Percentiles rank a stretch among this genome's conserved stretches.
Evolutionary conservation across 2,888 invertebrate species (phyloP).

Genomic region (Esperia sulphurella): DNA sequence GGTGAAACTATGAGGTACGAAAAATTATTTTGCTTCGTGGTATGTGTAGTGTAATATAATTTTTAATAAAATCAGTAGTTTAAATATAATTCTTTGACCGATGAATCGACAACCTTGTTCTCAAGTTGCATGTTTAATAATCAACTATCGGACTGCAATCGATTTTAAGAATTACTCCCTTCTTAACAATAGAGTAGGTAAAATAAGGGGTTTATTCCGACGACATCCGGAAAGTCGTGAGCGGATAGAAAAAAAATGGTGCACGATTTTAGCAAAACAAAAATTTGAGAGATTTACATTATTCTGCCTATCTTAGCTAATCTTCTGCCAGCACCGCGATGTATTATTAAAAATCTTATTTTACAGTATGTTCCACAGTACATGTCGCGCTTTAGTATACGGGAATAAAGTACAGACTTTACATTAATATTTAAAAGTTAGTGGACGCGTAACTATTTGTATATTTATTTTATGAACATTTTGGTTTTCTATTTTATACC

Average conservation of each 20-base stretch:
- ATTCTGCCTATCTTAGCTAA: not conserved
- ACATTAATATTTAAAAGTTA: too few species aligned
- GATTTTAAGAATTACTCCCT: slow-evolving; percentile 11
- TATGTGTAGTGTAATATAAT: too few species aligned
- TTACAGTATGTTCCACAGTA: not conserved
- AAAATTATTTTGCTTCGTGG: too few species aligned
- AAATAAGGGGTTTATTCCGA: slow-evolving; percentile 6
- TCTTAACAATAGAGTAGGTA: slow-evolving; percentile 1
- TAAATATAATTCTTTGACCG: not conserved
- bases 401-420: not conserved
- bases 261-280: too few species aligned
- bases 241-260: not conserved
- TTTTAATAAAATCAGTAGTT: too few species aligned
- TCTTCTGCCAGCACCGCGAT: not conserved
- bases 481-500: too few species aligned
- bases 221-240: not conserved
- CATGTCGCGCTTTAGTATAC: not conserved
- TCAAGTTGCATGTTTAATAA: slow-evolving; percentile 11
- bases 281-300: too few species aligned
- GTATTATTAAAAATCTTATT: not conserved
- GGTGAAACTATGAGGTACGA: too few species aligned
- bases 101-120: not conserved
- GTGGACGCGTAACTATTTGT: too few species aligned
- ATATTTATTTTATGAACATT: not conserved
- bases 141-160: slow-evolving; percentile 10